Percentiles rank a stretch among this genome's conserved stretches.
Conservation (phyloP, 2,797 vertebrate genomes). For the Dromococcyx pavoninus region DNA sequence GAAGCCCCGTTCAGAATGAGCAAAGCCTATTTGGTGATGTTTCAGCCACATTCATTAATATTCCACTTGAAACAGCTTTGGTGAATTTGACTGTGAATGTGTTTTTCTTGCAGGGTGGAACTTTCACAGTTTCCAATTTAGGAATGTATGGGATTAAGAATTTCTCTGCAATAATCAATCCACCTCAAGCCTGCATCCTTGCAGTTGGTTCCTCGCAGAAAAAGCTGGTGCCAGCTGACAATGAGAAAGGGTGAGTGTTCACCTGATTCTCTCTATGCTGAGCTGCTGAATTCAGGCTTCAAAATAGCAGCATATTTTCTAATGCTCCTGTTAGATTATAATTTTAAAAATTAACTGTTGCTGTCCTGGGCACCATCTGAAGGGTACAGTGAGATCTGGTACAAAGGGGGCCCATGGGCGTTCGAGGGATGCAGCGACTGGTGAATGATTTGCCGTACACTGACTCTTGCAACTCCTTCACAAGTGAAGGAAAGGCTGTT, state of each 20-base stretch:
- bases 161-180: conserved; percentile 98
- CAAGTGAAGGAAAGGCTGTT: not conserved
- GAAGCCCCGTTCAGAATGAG: not conserved
- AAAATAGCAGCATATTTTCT: not conserved
- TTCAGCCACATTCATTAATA: not conserved
- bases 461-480: not conserved
- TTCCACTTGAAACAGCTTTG: not conserved
- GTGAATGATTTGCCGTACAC: not conserved
- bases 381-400: not conserved
- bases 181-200: conserved; percentile 96
- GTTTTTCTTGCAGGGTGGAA: conserved; percentile 85
- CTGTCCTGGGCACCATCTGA: not conserved
- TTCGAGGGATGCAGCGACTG: not conserved
- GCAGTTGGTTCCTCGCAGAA: conserved; percentile 93
- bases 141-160: conserved; percentile 98
- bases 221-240: conserved; percentile 90
- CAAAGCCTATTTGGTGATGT: not conserved
- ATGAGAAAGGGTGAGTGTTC: conserved; percentile 88
- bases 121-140: conserved; percentile 97
- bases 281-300: not conserved
- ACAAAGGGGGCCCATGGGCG: not conserved
- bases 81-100: not conserved
- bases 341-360: not conserved
- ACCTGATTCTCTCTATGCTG: not conserved
- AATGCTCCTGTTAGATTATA: not conserved